These are phyloP conservation scores for Sycophaga agraensis DNA, from an alignment of 1,140 invertebrate genomes.

Conservation along the genomic window DNA sequence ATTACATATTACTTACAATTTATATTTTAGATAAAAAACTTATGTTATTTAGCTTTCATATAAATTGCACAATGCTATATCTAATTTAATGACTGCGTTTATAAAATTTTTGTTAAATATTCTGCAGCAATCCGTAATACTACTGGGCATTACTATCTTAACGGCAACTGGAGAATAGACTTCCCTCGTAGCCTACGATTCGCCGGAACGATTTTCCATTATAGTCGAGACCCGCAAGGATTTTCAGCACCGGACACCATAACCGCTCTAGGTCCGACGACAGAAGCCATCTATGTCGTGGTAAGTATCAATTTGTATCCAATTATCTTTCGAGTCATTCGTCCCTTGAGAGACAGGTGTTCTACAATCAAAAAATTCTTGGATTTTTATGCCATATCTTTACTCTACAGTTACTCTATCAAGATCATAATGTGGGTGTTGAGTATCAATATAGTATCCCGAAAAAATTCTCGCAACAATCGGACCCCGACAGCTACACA, in stretches of 20 bases:
- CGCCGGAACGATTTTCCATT: conserved; percentile 83
- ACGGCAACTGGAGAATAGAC: conserved; percentile 92
- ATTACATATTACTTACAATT: no score
- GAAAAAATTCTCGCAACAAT: conserved; percentile 65
- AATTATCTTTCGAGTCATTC: no score
- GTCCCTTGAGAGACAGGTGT: no score
- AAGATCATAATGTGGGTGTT: conserved; percentile 84
- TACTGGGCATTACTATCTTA: conserved; percentile 83
- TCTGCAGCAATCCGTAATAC: conserved; percentile 78
- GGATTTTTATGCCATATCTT: no score
- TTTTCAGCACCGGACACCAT: conserved; percentile 82
- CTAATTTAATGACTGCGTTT: no score
- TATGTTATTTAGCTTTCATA: no score
- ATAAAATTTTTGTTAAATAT: no score
- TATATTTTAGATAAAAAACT: no score
- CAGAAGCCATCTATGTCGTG: conserved; percentile 83
- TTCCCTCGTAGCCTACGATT: conserved; percentile 78
- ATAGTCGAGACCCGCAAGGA: conserved; percentile 77
- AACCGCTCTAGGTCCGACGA: conserved; percentile 80
- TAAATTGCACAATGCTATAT: no score
- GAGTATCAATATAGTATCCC: conserved; percentile 91
- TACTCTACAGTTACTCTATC: conserved; percentile 73
- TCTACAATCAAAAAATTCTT: no score
- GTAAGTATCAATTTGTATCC: no score
- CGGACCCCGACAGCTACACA: conserved; percentile 71